phyloP scores from a whole-genome alignment of 1,140 invertebrate species.

The Argopecten irradians region DNA sequence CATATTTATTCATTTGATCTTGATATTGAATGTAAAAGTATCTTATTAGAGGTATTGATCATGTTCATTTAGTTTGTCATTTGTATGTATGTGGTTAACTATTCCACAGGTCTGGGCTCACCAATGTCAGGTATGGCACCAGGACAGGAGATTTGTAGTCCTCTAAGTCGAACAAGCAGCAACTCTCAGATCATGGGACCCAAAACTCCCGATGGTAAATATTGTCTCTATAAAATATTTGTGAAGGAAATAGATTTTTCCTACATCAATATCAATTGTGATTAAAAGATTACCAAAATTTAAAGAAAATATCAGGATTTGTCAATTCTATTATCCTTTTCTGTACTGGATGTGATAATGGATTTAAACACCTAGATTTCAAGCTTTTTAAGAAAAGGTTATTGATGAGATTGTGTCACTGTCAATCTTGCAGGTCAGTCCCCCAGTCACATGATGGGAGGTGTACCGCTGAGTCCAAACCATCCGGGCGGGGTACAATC shows the following conservation, averaged over 20 bases:
- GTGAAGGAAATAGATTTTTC: too few species aligned
- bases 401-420: neutral
- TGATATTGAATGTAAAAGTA: neutral
- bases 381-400: too few species aligned
- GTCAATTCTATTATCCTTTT: too few species aligned
- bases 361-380: too few species aligned
- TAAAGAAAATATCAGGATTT: too few species aligned
- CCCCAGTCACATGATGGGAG: conserved; percentile 39
- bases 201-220: conserved; percentile 38
- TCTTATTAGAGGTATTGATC: too few species aligned
- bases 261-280: too few species aligned
- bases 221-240: neutral
- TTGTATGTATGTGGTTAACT: neutral
- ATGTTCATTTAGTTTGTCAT: too few species aligned
- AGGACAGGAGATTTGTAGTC: conserved; percentile 36
- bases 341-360: too few species aligned
- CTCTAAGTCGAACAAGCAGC: conserved; percentile 33
- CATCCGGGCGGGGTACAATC: conserved; percentile 32
- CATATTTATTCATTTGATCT: too few species aligned
- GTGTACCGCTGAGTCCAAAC: conserved; percentile 33
- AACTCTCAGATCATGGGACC: conserved; percentile 30
- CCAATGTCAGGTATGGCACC: conserved; percentile 24
- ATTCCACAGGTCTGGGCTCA: conserved; percentile 23
- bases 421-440: conserved; percentile 29
- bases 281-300: too few species aligned